A percentile compares a stretch with the other conserved stretches of the same genome.
Conservation (phyloP, 2,797 vertebrate genomes). For the Thamnophis elegans region DNA sequence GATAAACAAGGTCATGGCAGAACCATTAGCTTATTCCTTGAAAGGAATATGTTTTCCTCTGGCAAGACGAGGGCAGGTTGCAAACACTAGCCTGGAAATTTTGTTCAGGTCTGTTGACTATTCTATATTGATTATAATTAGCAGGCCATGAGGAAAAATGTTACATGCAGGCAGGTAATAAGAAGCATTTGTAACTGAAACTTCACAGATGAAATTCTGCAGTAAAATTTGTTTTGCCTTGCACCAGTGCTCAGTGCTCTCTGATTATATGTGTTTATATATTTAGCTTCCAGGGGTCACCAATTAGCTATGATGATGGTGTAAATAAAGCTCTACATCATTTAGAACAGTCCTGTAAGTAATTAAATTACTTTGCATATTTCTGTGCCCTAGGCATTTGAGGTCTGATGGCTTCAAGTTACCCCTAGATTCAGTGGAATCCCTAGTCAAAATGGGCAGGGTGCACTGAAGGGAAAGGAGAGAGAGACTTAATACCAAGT, state of each 20-base stretch:
- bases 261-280: not conserved
- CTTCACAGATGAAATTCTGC: not conserved
- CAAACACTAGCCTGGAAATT: not conserved
- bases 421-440: not conserved
- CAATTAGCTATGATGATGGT: not conserved
- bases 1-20: not conserved
- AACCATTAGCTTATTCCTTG: not conserved
- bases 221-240: not conserved
- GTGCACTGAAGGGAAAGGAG: not conserved
- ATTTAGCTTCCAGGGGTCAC: not conserved
- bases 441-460: not conserved
- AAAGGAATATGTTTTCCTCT: not conserved
- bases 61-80: not conserved
- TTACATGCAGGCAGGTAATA: not conserved
- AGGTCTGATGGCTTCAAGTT: not conserved
- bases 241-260: not conserved
- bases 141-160: not conserved
- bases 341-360: not conserved
- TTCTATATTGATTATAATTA: not conserved
- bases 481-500: not conserved
- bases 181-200: not conserved
- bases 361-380: not conserved
- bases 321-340: not conserved
- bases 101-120: not conserved
- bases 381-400: not conserved